Evolutionary conservation across 2,888 invertebrate species (phyloP).

Genomic region (Amphipyra tragopoginis): DNA sequence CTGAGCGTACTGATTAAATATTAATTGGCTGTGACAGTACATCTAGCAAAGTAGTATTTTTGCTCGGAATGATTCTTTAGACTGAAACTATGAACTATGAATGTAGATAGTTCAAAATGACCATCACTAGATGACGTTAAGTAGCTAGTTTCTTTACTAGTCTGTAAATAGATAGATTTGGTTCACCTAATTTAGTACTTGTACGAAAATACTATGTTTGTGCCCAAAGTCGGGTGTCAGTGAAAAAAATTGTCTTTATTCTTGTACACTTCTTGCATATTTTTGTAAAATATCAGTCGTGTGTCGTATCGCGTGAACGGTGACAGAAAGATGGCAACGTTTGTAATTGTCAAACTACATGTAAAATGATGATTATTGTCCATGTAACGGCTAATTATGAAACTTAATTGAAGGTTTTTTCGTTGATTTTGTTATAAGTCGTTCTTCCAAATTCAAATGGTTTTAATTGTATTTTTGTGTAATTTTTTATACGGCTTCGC

Average conservation of each 20-base stretch:
- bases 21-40: constrained; percentile 22
- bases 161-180: neutral
- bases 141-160: neutral
- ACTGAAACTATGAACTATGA: neutral
- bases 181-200: constrained; percentile 9
- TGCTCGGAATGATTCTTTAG: constrained; percentile 18
- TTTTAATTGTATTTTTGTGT: constrained; percentile 3
- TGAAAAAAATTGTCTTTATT: constrained; percentile 33
- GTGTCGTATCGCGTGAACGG: constrained; percentile 35
- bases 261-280: constrained; percentile 50
- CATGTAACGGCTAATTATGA: constrained; percentile 12
- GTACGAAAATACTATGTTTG: constrained; percentile 14
- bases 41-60: constrained; percentile 30
- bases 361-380: constrained; percentile 3
- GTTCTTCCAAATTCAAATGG: constrained; percentile 36
- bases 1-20: constrained; percentile 26
- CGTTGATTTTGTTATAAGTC: constrained; percentile 14
- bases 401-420: constrained; percentile 16
- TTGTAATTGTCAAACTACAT: constrained; percentile 52
- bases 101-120: neutral
- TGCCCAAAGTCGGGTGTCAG: constrained; percentile 8
- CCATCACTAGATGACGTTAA: neutral
- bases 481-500: neutral
- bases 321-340: constrained; percentile 37
- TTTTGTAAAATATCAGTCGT: constrained; percentile 51